Evolutionary conservation across 2,797 vertebrate species (phyloP).

Genomic region (Pteropus rufus): DNA sequence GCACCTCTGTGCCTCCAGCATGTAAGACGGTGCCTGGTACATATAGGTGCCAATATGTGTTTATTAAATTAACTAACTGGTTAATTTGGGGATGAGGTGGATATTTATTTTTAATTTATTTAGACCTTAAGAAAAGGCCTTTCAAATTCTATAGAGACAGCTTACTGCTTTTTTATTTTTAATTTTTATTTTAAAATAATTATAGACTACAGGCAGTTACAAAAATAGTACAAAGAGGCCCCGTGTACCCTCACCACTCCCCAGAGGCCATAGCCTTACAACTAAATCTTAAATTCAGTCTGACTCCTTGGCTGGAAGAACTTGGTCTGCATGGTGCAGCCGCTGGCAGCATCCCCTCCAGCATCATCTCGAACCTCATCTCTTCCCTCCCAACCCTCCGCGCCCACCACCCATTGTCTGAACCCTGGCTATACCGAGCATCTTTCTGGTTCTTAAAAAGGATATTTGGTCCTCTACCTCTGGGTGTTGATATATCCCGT

Average conservation of each 20-base stretch:
- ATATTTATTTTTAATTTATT: not conserved
- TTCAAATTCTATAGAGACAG: not conserved
- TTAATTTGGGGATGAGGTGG: not conserved
- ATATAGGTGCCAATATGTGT: rapidly evolving
- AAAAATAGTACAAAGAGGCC: not conserved
- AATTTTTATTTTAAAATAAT: not conserved
- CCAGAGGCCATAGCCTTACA: rapidly evolving
- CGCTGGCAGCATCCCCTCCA: not conserved
- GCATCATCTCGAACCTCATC: not conserved
- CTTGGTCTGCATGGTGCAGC: rapidly evolving
- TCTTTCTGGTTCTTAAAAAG: not conserved
- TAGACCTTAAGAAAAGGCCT: not conserved
- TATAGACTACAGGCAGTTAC: not conserved
- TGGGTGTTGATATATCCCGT: not conserved
- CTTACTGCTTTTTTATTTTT: not conserved
- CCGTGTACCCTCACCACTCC: not conserved
- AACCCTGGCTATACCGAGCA: too few relatives aligned
- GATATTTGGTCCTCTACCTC: not conserved
- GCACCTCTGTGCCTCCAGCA: not conserved
- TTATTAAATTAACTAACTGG: not conserved
- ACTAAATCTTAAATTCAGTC: not conserved
- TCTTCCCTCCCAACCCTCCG: not conserved
- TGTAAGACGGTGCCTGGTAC: not conserved
- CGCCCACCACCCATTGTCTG: not conserved
- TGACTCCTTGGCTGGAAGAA: not conserved